Base-by-base conservation (phyloP, 2,113 vertebrate genomes). In the Aix galericulata region DNA sequence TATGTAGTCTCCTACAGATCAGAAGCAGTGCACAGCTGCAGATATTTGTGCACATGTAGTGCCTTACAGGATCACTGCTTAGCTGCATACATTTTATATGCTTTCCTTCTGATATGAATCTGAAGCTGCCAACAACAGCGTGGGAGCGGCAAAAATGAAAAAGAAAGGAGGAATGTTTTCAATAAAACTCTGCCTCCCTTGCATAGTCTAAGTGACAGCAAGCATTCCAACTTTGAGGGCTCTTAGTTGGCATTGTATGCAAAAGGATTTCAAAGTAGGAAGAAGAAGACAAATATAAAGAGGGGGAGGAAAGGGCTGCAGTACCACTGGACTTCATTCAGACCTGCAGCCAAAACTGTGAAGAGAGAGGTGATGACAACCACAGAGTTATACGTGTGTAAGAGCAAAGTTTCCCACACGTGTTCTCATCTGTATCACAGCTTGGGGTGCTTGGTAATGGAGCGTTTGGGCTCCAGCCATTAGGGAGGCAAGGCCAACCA, bases 21-120 rank as follows among this genome's bases (percentile, higher is more conserved):
- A 97, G 94, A 93, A 91, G 64, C 80, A 56, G 88, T 48, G 90
- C 93, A 93, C 94, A 95, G 90, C 93, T 95, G 94, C 68, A 90
- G 83, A 84, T 94, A 72, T 53, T 95, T 94, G 69, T 91, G 88
- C 36, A 38, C 69, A 79, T 58, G 80, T 92, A 92, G 90, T 55
- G 82, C 69, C 66, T 75, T 82, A 62, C 46, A 95, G 88, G 85
- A 86, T 89, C 85, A 21, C 76, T 81, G 90, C 80, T 73, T 83
- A 36, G 42, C 64, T 83, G 72, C 56, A 42, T 91, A 31, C 60
- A 48, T 94, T 96, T 93, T 88, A 82, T 86, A 79, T 86, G 83
- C 86, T 91, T 94, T 92, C 80, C 80, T 87, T 94, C 77, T 94
- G 94, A 90, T 96, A 93, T 0, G 20, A 32, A 91, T 96, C 94